Base-by-base conservation (phyloP, 2,113 vertebrate genomes). In the Stomatorhinus ivindoensis region DNA sequence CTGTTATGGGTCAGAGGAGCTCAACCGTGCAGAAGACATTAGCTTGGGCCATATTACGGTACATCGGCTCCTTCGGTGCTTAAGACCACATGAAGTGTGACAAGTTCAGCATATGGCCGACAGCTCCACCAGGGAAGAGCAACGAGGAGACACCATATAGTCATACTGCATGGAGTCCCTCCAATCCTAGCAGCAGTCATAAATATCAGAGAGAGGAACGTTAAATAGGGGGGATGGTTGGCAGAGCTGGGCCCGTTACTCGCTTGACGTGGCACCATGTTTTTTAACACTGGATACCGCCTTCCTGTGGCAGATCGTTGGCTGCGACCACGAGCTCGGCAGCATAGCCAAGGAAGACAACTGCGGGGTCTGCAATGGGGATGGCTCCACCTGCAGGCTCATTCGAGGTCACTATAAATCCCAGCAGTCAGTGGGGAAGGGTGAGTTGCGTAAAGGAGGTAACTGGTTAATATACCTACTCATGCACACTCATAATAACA, bases 371-470 rank as follows among this genome's bases (percentile, higher is more conserved):
- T 99, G 98, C 95, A 96, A 95, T 3, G 98, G 98, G 69, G 97
- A 99, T 50, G 97, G 98, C 89, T 98, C 98, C 4, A 97, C 98
- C 92, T 99, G 98, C 95, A 95, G 97, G 58, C 95, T 99, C 88
- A 97, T 99, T 92, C 97, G 98, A 92, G 98, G 98, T 90, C 97
- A 98, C 80, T 98, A 97, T 95, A 99, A 99, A 93, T 96, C 98
- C 92, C 98, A 99, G 93, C 96, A 97, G 91, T 95, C 97, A 44
- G 93, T 96, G 92, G 97, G 96, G 90, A 98, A 98, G 96, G 21
- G 98, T 99, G 97, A 97, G 96, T 85, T 80, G 84, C 19, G 3
- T 6, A 17, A 87, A 87, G 47, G n/a, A 15, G n/a, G 24, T 3
- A 15, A 10, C 46, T 21, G 24, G 44, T 46, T 47, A 11, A 84